Evolutionary conservation across 2,113 vertebrate species (phyloP).

Genomic region (Dunckerocampus dactyliophorus): DNA sequence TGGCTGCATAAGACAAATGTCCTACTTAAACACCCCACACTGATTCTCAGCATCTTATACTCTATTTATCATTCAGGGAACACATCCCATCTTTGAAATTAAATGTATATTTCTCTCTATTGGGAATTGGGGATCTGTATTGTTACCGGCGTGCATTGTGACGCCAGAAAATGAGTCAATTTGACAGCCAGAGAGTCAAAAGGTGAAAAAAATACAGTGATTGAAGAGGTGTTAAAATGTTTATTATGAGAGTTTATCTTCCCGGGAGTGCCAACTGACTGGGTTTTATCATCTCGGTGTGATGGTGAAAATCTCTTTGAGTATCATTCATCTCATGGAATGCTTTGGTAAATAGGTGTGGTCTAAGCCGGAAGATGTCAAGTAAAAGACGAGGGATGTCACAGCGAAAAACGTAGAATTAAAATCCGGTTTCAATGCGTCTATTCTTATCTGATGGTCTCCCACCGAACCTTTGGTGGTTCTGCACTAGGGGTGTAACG

Average conservation of each 20-base stretch:
- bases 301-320: not conserved
- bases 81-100: constrained; percentile 4
- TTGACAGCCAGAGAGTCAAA: constrained; percentile 9
- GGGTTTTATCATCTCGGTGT: constrained; percentile 1
- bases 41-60: not conserved
- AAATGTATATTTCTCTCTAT: not conserved
- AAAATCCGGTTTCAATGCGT: too few species aligned
- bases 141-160: constrained; percentile 17
- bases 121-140: constrained; percentile 22
- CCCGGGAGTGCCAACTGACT: constrained; percentile 17
- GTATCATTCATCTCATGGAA: not conserved
- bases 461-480: too few species aligned
- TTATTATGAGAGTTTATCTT: constrained; percentile 31
- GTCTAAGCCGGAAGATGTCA: not conserved
- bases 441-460: too few species aligned
- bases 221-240: constrained; percentile 46
- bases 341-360: not conserved
- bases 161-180: constrained; percentile 26
- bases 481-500: too few species aligned
- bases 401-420: too few species aligned
- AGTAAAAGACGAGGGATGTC: not conserved
- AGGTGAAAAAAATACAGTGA: constrained; percentile 4
- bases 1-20: constrained; percentile 1
- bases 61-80: not conserved
- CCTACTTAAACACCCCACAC: not conserved